Conservation (phyloP, 2,888 invertebrate genomes). For the Drosophila sordidula region DNA sequence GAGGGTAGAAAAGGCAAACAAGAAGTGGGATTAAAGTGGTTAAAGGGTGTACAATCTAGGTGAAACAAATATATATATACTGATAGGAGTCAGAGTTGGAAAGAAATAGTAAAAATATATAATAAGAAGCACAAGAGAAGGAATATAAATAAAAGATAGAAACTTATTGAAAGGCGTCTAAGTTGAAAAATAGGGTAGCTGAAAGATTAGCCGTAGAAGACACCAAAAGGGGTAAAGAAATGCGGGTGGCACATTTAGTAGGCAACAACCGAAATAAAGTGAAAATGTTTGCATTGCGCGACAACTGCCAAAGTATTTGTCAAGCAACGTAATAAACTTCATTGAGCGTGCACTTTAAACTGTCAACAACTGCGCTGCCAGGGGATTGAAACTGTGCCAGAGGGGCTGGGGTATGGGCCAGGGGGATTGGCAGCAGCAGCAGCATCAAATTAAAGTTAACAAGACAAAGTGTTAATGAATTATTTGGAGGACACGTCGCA, state of each 20-base stretch:
- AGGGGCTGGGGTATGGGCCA: neutral
- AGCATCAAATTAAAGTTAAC: conserved; percentile 78
- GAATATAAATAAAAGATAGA: too few relatives aligned
- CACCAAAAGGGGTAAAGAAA: too few relatives aligned
- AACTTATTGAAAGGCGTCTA: too few relatives aligned
- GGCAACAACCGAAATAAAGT: conserved; percentile 25
- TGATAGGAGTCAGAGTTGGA: too few relatives aligned
- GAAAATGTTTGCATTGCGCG: conserved; percentile 18
- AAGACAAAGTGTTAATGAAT: conserved; percentile 84
- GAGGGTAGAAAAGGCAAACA: too few relatives aligned
- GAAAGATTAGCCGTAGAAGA: too few relatives aligned
- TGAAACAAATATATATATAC: too few relatives aligned
- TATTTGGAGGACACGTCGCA: conserved; percentile 83
- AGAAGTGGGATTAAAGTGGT: too few relatives aligned
- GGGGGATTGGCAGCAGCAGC: conserved; percentile 21
- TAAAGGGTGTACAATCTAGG: too few relatives aligned
- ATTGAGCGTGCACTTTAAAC: conserved; percentile 32
- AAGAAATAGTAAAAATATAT: too few relatives aligned
- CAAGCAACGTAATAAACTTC: conserved; percentile 31
- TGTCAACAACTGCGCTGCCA: conserved; percentile 18
- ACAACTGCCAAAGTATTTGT: conserved; percentile 41
- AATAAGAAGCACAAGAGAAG: too few relatives aligned
- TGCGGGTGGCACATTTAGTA: neutral
- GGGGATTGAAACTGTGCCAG: conserved; percentile 15
- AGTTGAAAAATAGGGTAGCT: too few relatives aligned